These are phyloP conservation scores for Chrysochloris asiatica DNA, from an alignment of 2,113 vertebrate species.

Conservation along the genomic window DNA sequence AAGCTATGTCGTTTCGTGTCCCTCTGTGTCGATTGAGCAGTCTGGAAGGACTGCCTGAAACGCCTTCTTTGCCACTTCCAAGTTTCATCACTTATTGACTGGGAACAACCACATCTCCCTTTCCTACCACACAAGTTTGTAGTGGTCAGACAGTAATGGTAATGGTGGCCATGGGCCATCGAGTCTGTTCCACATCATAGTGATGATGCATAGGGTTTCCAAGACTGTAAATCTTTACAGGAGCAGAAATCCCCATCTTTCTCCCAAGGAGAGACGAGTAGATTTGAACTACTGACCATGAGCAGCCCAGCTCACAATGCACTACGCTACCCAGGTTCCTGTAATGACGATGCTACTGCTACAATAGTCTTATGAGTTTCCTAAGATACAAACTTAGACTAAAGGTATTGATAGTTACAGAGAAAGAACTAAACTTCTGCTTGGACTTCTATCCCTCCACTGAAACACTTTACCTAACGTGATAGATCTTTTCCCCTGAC, in stretches of 20 bases:
- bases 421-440: background rate
- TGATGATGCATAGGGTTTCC: too few relatives aligned
- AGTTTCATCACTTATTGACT: background rate
- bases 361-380: background rate
- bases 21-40: too few relatives aligned
- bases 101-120: background rate
- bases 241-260: too few relatives aligned
- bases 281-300: too few relatives aligned
- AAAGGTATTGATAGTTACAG: too few relatives aligned
- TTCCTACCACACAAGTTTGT: background rate
- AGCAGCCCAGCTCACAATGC: too few relatives aligned
- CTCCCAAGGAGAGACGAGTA: too few relatives aligned
- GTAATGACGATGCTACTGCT: too few relatives aligned
- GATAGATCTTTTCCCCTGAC: background rate
- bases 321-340: too few relatives aligned
- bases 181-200: too few relatives aligned
- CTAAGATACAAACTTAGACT: background rate
- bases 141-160: background rate
- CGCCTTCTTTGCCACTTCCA: background rate
- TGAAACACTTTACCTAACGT: background rate
- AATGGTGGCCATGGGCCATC: too few relatives aligned
- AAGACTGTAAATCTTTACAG: background rate
- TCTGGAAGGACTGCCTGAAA: background rate
- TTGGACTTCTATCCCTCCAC: background rate
- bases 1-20: background rate